Percentiles rank a stretch among this genome's conserved stretches.
phyloP scores from a whole-genome alignment of 2,113 vertebrate species.

The Orientallactaga bullata region DNA sequence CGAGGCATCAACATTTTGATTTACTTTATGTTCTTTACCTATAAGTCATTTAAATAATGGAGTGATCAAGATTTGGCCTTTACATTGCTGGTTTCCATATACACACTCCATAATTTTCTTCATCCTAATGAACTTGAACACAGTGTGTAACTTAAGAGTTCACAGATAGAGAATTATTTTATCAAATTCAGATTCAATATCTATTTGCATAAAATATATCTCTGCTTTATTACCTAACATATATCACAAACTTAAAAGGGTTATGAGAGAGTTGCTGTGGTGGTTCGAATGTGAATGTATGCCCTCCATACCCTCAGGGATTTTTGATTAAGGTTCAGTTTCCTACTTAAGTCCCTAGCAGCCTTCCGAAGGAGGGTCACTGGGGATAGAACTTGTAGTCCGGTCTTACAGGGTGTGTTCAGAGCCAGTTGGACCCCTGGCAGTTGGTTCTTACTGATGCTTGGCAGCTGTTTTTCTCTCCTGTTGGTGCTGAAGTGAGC shows the following conservation, averaged over 20 bases:
- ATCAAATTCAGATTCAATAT: not conserved
- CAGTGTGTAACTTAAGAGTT: not conserved
- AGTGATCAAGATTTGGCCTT: not conserved
- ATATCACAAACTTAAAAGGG: not conserved
- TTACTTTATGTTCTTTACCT: not conserved
- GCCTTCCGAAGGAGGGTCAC: no score
- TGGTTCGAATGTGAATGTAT: no score
- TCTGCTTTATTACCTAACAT: not conserved
- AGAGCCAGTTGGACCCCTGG: no score
- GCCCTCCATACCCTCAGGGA: no score
- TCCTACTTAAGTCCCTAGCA: no score
- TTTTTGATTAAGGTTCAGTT: no score
- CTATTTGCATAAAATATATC: not conserved
- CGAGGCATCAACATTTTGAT: not conserved
- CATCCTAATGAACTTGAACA: not conserved
- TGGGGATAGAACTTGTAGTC: no score
- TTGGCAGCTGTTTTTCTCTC: no score
- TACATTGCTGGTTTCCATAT: not conserved
- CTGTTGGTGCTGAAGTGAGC: no score
- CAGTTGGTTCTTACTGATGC: no score
- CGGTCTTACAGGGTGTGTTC: no score
- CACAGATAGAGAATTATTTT: not conserved
- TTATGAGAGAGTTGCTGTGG: not conserved
- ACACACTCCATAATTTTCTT: not conserved
- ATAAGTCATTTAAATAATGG: not conserved